These are phyloP conservation scores for Eretmocerus hayati DNA, from an alignment of 2,888 invertebrate genomes.

Conservation along the genomic window DNA sequence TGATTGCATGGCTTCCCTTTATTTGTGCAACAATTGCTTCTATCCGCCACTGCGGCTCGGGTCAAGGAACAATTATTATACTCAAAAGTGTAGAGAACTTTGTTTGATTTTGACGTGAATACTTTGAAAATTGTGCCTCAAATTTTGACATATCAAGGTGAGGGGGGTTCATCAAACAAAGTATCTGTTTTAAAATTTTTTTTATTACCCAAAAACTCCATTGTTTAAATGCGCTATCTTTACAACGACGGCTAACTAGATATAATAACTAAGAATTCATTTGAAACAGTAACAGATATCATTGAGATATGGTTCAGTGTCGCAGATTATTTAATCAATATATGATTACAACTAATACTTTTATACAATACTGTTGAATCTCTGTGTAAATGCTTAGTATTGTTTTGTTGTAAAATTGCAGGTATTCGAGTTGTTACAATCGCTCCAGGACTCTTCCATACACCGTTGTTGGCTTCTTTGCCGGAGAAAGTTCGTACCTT, in stretches of 20 bases:
- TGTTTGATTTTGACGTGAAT: too few species aligned
- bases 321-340: not conserved
- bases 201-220: conserved; percentile 2
- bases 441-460: conserved; percentile 52
- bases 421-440: conserved; percentile 37
- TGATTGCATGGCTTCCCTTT: too few species aligned
- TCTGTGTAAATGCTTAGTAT: not conserved
- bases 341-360: conserved; percentile 2
- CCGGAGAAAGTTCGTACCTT: conserved; percentile 51
- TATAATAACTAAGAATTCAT: not conserved
- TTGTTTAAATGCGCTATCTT: conserved; percentile 5
- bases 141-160: not conserved
- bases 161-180: not conserved
- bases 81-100: too few species aligned
- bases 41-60: too few species aligned
- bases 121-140: not conserved
- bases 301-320: not conserved
- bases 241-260: conserved; percentile 5
- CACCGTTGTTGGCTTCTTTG: conserved; percentile 50
- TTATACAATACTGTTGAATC: conserved; percentile 6
- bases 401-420: conserved; percentile 1
- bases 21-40: too few species aligned
- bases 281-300: not conserved
- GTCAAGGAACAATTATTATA: too few species aligned
- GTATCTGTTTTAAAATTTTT: conserved; percentile 1